Base-by-base conservation (phyloP, 2,888 invertebrate genomes). In the Nomada fucata region DNA sequence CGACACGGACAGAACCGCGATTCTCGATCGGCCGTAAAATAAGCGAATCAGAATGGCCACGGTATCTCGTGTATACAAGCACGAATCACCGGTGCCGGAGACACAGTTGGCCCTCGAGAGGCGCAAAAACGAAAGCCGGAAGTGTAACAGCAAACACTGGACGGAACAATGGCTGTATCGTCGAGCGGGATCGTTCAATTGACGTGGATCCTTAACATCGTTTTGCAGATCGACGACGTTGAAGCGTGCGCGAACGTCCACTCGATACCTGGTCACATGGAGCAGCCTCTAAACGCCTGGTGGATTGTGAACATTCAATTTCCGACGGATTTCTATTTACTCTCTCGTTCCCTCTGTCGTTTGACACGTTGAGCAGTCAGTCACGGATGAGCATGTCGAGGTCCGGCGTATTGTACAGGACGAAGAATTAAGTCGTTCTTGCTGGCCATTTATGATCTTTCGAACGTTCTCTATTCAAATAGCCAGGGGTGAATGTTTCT, bases 241-340 rank as follows among this genome's bases (percentile, higher is more conserved):
- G 60, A 80, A 80, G 74, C 79, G 59, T 60, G 71, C 61, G 85
- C 78, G 69, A 69, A 70, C 70, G 75, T 63, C 81, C 86, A 81
- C 86, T 86, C 81, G 81, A 82, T 77, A 82, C 72, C 76, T 64
- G 69, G 80, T 57, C 76, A 67, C 77, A 61, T 47, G 53, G 70
- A 70, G n/a, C 64, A 52, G 68, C 65, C 65, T 76, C 69, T 70
- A 59, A 71, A 67, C 70, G 65, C 63, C 64, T 74, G 75, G 76
- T 53, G 83, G 77, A 82, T 84, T 71, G 84, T 68, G 84, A 76
- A 84, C 84, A 84, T 86, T 86, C 79, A 81, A 79, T 83, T 86
- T 83, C 83, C 85, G 83, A 81, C 81, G 83, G 86, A 82, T 86
- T 84, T 86, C 86, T 86, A 82, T 84, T 86, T 79, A 72, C 77